These are phyloP conservation scores for Amiota minor DNA, from an alignment of 2,888 invertebrate genomes.

Conservation along the genomic window DNA sequence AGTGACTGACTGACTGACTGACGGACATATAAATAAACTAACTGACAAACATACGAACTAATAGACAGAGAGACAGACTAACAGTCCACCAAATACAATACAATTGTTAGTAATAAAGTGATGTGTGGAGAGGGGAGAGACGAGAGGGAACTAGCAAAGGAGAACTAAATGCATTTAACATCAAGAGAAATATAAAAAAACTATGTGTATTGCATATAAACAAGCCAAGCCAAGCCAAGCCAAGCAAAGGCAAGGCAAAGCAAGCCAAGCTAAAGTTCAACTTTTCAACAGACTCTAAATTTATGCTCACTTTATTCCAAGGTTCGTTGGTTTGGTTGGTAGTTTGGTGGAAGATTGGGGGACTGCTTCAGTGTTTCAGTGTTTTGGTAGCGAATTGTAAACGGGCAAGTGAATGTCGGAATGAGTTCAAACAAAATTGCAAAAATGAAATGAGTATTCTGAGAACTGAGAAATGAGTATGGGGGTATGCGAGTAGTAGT, in stretches of 20 bases:
- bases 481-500: neutral
- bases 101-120: too few relatives aligned
- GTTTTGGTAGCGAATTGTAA: too few relatives aligned
- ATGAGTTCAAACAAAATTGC: constrained; percentile 27
- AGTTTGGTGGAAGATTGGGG: neutral
- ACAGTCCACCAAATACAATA: too few relatives aligned
- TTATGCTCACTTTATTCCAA: constrained; percentile 39
- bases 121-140: too few relatives aligned
- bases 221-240: neutral
- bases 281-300: constrained; percentile 29
- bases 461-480: neutral
- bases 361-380: too few relatives aligned
- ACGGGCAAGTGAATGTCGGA: neutral
- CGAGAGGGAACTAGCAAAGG: too few relatives aligned
- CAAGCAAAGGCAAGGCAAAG: neutral
- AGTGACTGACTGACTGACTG: neutral
- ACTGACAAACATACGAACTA: constrained; percentile 1
- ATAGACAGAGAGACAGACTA: too few relatives aligned
- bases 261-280: neutral
- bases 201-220: neutral
- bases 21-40: neutral
- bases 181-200: neutral
- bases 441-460: constrained; percentile 8
- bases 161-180: neutral
- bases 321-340: neutral